A percentile compares a stretch with the other conserved stretches of the same genome.
phyloP scores from a whole-genome alignment of 2,888 invertebrate species.

The Cyaniris semiargus region DNA sequence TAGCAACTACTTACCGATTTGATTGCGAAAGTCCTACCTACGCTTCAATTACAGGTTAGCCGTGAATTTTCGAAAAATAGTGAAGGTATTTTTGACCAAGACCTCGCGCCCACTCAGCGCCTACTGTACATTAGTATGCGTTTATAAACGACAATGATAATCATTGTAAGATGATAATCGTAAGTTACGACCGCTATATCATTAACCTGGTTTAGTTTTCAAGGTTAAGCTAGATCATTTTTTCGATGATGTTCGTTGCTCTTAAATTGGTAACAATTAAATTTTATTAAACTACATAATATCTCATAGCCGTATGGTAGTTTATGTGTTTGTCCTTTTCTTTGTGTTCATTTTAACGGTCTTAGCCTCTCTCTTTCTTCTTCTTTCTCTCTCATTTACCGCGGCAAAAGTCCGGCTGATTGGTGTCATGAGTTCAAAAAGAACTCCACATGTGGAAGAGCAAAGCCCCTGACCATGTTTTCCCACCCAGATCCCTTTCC shows the following conservation, averaged over 20 bases:
- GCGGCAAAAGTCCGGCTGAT: no score
- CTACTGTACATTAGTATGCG: neutral
- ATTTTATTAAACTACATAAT: neutral
- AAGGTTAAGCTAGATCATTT: neutral
- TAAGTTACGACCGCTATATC: neutral
- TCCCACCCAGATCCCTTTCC: no score
- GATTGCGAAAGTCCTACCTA: neutral
- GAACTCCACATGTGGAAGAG: no score
- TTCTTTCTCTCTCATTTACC: neutral
- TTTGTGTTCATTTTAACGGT: no score
- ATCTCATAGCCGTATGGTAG: no score
- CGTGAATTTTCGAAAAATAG: conserved; percentile 27
- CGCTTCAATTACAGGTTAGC: conserved; percentile 19
- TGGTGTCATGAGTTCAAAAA: no score
- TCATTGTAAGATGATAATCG: neutral
- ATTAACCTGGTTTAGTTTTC: neutral
- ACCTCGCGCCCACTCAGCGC: conserved; percentile 9
- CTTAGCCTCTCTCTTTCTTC: no score
- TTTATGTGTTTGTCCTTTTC: no score
- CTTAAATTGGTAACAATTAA: no score
- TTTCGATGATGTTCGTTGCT: neutral
- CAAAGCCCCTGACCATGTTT: no score
- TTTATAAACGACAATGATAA: neutral
- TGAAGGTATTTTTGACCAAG: conserved; percentile 24
- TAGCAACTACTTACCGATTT: conserved; percentile 1